These are phyloP conservation scores for Mus caroli DNA, from an alignment of 2,797 vertebrate genomes.

Conservation along the genomic window DNA sequence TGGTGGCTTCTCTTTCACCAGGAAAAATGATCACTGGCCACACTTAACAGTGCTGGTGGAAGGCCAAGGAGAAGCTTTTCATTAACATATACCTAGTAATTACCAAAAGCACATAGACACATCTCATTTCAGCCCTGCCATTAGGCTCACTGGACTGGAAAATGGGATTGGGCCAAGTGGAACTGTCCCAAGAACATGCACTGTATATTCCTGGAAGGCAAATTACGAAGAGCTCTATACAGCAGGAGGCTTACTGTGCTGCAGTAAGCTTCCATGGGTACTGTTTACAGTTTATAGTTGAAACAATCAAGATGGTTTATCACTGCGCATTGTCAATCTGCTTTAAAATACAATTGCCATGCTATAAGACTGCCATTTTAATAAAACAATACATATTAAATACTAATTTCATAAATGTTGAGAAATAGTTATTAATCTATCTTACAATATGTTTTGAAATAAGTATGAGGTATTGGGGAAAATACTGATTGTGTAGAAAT, in stretches of 20 bases:
- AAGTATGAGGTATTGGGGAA: background rate
- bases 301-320: slow-evolving; percentile 1
- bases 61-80: slow-evolving; percentile 77
- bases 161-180: slow-evolving; percentile 80
- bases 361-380: background rate
- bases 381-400: slow-evolving; percentile 27
- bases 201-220: slow-evolving; percentile 68
- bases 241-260: slow-evolving; percentile 29
- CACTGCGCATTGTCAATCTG: background rate
- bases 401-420: background rate
- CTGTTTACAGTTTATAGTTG: background rate
- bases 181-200: slow-evolving; percentile 50
- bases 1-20: slow-evolving; percentile 47
- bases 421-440: background rate
- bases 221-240: background rate
- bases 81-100: slow-evolving; percentile 79
- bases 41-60: slow-evolving; percentile 73
- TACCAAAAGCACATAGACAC: slow-evolving; percentile 81
- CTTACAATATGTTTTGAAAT: background rate
- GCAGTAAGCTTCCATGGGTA: slow-evolving; percentile 5
- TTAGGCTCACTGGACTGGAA: slow-evolving; percentile 81
- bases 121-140: slow-evolving; percentile 82
- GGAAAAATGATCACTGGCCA: slow-evolving; percentile 61
- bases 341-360: background rate
- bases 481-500: background rate